phyloP scores from a whole-genome alignment of 2,113 vertebrate genomes.

The Pachypanchax playfairii region DNA sequence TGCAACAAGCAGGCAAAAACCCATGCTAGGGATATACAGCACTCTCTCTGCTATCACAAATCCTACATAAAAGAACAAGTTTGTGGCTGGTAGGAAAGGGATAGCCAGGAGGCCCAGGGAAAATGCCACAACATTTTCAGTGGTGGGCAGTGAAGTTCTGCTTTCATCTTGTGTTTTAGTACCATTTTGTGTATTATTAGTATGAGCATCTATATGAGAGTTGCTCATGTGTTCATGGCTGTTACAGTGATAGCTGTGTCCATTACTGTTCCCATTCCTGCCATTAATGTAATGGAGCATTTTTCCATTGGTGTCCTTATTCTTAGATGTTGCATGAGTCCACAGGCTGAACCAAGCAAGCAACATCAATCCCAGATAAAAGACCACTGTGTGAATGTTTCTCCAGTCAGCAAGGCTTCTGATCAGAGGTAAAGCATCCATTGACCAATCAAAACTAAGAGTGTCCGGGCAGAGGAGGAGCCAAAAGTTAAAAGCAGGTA shows the following conservation, averaged over 20 bases:
- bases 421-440: constrained; percentile 96
- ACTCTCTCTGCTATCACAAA: constrained; percentile 99
- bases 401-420: constrained; percentile 87
- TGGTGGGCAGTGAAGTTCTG: constrained; percentile 88
- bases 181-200: constrained; percentile 85
- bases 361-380: constrained; percentile 86
- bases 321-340: constrained; percentile 58
- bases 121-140: constrained; percentile 90
- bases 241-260: constrained; percentile 87
- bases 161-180: constrained; percentile 80
- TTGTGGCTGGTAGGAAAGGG: constrained; percentile 96
- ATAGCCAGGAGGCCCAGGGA: constrained; percentile 91
- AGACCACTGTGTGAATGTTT: constrained; percentile 88
- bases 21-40: constrained; percentile 99
- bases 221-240: constrained; percentile 81
- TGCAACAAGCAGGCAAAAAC: constrained; percentile 95
- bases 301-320: constrained; percentile 86
- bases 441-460: constrained; percentile 99
- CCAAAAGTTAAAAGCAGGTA: constrained; percentile 94
- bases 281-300: constrained; percentile 83
- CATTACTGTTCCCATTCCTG: constrained; percentile 87
- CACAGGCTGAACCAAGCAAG: constrained; percentile 86
- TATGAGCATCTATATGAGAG: constrained; percentile 75
- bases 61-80: constrained; percentile 98
- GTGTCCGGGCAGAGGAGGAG: constrained; percentile 93